Conservation (phyloP, 1,140 invertebrate species). For the Battus philenor region DNA sequence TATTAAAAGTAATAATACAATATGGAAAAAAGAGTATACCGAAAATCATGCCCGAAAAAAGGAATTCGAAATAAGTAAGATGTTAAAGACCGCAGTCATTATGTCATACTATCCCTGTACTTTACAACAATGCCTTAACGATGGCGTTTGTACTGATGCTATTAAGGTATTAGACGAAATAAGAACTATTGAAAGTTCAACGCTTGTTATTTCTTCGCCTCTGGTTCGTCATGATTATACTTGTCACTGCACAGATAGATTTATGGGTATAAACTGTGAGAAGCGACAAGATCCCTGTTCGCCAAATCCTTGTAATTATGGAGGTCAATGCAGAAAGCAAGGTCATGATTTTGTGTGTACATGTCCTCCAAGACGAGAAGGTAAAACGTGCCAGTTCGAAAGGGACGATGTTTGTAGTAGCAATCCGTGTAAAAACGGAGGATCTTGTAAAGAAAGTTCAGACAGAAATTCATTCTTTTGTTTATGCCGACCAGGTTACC, state of each 20-base stretch:
- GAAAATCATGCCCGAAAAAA: conserved; percentile 80
- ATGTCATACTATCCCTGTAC: conserved; percentile 86
- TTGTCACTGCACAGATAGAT: conserved; percentile 88
- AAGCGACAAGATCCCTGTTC: conserved; percentile 91
- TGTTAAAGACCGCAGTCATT: conserved; percentile 76
- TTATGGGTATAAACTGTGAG: conserved; percentile 87
- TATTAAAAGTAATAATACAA: conserved; percentile 75
- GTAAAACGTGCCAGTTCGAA: conserved; percentile 89
- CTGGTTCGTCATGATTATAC: conserved; percentile 84
- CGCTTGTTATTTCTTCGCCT: conserved; percentile 88
- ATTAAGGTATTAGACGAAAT: conserved; percentile 83
- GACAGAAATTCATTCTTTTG: conserved; percentile 93
- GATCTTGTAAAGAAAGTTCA: conserved; percentile 90
- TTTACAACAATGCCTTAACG: conserved; percentile 83
- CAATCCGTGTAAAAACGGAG: conserved; percentile 92
- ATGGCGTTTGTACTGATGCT: conserved; percentile 84
- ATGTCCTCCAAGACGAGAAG: conserved; percentile 86
- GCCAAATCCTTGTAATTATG: conserved; percentile 91
- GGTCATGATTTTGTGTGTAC: conserved; percentile 89
- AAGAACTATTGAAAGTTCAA: conserved; percentile 84
- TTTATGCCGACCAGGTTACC: conserved; percentile 90
- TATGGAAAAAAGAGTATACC: conserved; percentile 79
- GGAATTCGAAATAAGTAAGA: conserved; percentile 78
- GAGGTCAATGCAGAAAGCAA: conserved; percentile 87
- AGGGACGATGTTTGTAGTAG: conserved; percentile 88